Conservation (phyloP, 2,113 vertebrate species). For the Lophius piscatorius region DNA sequence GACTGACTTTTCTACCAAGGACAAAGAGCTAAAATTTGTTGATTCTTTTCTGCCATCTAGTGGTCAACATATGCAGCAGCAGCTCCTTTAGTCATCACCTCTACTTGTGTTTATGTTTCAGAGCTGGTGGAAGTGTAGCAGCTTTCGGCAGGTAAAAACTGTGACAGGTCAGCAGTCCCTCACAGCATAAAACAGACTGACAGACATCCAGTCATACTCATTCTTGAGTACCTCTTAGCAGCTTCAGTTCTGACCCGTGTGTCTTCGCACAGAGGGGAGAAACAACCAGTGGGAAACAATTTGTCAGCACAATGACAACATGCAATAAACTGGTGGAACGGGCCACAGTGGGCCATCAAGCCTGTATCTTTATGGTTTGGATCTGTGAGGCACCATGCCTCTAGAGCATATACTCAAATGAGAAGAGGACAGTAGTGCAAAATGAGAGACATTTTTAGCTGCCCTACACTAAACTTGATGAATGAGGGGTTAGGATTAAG, state of each 20-base stretch:
- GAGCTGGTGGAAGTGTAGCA: background rate
- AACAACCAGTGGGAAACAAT: constrained; percentile 46
- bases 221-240: constrained; percentile 33
- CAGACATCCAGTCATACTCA: constrained; percentile 44
- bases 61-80: constrained; percentile 27
- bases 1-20: background rate
- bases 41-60: constrained; percentile 64
- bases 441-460: too few species aligned
- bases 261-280: constrained; percentile 15
- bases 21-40: constrained; percentile 5
- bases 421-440: too few species aligned
- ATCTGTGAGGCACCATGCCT: too few species aligned
- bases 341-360: constrained; percentile 6
- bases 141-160: constrained; percentile 14
- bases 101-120: background rate
- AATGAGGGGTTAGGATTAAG: too few species aligned
- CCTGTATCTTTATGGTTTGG: background rate
- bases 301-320: background rate
- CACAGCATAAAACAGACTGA: constrained; percentile 33
- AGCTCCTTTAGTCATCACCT: background rate
- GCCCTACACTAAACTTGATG: too few species aligned
- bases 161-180: constrained; percentile 55
- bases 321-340: constrained; percentile 22
- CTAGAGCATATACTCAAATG: too few species aligned
- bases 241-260: constrained; percentile 29